Base-by-base conservation (phyloP, 2,888 invertebrate species). In the Kryphioiulus occultus region DNA sequence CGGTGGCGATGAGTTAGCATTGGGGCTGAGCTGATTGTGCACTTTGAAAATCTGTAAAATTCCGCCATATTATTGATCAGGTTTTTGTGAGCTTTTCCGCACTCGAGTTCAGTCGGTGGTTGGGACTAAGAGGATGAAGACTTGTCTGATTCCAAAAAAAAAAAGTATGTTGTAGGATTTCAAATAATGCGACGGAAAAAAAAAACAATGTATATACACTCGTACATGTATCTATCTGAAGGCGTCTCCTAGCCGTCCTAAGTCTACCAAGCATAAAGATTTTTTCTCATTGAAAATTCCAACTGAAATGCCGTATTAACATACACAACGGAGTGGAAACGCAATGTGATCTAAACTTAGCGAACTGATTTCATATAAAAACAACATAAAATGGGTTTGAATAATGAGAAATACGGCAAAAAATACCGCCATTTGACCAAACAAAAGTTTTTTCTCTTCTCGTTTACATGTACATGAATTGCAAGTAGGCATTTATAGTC, bases 81-180 rank as follows among this genome's bases (percentile, higher is more conserved):
- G 68, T 22, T 68, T 26, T 68, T 26, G 68, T 22, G 26, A 26
- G 26, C 68, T 68, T 68, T 22, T 68, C 68, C 22, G 26, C 22
- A 68, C 26, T 26, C 22, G 22, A 68, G 22, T 26, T n/a, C 68
- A 68, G 68, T 68, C 68, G 22, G 68, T 22, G 68, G 68, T 26
- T 68, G n/a, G 68, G 68, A 26, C 68, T 68, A 68, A 68, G 26
- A 68, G 68, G 68, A 68, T 68, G 22, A 68, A 68, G 68, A 68
- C 26, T 68, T 68, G 68, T 68, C 68, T 68, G 68, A 22, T 22
- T 68, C 26, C 22, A 68, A 68, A n/a, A 22, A 68, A 68, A 22
- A 68, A 68, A 68, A 22, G 68, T 26, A 22, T 68, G 68, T 68
- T 10, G 22, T 68, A 4, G 68, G 68, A 68, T 68, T 68, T 22